Conservation (phyloP, 2,797 vertebrate species). For the Linurgus olivaceus region DNA sequence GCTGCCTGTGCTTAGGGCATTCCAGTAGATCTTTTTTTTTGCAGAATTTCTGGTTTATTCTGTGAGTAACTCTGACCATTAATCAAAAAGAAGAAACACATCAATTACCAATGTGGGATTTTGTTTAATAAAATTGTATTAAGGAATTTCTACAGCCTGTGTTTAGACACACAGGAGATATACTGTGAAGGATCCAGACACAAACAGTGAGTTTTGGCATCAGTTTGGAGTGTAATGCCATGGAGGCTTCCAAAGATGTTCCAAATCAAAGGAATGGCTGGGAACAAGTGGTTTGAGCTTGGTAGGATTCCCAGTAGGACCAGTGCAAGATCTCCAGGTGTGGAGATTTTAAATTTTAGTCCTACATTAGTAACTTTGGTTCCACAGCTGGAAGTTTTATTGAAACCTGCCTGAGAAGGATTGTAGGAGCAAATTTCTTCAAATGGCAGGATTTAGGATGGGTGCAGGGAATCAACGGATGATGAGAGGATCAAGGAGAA, state of each 20-base stretch:
- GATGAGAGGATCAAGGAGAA: background rate
- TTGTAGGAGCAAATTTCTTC: background rate
- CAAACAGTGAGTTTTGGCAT: background rate
- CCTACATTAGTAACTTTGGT: background rate
- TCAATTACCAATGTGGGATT: background rate
- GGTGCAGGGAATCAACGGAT: background rate
- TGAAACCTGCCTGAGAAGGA: background rate
- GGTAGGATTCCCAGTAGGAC: background rate
- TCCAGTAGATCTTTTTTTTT: background rate
- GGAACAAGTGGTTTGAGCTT: background rate
- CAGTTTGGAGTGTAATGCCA: rapidly evolving
- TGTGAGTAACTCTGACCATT: background rate
- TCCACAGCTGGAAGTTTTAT: background rate
- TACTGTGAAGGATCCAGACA: background rate
- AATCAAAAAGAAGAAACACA: background rate
- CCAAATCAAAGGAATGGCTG: background rate
- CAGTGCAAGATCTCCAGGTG: background rate
- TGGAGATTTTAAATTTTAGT: background rate
- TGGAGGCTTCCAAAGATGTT: background rate
- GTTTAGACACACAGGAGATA: background rate
- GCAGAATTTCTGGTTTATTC: background rate
- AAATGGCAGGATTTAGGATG: background rate
- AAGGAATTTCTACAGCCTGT: background rate
- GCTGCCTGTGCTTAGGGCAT: background rate
- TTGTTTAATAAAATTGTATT: background rate